Conservation (phyloP, 2,113 vertebrate genomes). For the Elanoides forficatus region DNA sequence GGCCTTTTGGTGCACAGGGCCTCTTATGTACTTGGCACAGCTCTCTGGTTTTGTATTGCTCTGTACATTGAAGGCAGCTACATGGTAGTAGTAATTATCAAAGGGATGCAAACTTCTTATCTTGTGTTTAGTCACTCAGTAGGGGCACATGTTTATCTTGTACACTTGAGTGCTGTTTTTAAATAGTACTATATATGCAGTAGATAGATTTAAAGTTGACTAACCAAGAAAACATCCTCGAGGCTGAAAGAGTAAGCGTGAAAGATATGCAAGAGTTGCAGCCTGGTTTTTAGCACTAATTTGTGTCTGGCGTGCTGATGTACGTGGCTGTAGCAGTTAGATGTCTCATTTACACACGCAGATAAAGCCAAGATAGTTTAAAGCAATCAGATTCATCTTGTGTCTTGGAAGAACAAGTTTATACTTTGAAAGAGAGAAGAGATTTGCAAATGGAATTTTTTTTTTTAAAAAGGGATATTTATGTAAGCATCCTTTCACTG, state of each 20-base stretch:
- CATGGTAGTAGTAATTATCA: not conserved
- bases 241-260: not conserved
- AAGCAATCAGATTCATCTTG: not conserved
- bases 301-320: not conserved
- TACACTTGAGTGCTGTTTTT: constrained; percentile 47
- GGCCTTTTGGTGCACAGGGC: not conserved
- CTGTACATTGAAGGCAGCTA: not conserved
- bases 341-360: not conserved
- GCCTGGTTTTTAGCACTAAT: not conserved
- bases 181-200: not conserved
- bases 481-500: not conserved
- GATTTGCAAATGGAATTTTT: not conserved
- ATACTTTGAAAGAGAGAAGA: not conserved
- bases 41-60: not conserved
- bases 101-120: not conserved
- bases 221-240: constrained; percentile 51
- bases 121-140: constrained; percentile 33
- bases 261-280: not conserved
- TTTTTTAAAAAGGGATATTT: not conserved
- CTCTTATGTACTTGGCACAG: constrained; percentile 28
- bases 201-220: constrained; percentile 43
- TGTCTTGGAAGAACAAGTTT: not conserved
- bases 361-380: constrained; percentile 27
- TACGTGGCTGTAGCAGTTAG: not conserved
- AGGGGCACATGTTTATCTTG: constrained; percentile 48